Percentiles rank a stretch among this genome's conserved stretches.
phyloP scores from a whole-genome alignment of 2,797 vertebrate species.

The Gymnopithys bicolor region DNA sequence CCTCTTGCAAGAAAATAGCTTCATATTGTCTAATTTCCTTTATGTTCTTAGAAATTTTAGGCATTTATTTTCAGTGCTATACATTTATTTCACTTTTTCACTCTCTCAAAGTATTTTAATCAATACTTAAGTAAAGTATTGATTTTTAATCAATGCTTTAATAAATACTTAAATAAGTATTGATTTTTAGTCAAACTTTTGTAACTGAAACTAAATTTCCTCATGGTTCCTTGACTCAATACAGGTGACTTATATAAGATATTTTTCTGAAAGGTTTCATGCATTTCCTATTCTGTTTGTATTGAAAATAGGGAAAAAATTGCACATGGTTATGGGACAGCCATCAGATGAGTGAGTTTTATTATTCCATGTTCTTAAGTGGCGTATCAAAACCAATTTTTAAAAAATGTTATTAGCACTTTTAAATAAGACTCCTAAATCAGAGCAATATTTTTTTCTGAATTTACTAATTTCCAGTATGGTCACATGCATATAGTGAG shows the following conservation, averaged over 20 bases:
- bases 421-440: not conserved
- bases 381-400: not conserved
- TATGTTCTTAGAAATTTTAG: not conserved
- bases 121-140: not conserved
- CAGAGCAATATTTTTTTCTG: not conserved
- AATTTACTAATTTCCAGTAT: not conserved
- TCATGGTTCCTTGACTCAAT: not conserved
- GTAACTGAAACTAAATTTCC: not conserved
- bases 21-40: not conserved
- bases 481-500: not conserved
- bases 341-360: not conserved
- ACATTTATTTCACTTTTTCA: not conserved
- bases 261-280: not conserved
- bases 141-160: not conserved
- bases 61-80: not conserved
- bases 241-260: not conserved
- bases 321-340: not conserved
- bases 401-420: not conserved
- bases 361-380: not conserved
- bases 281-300: not conserved
- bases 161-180: not conserved
- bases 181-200: not conserved
- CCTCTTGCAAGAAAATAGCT: not conserved
- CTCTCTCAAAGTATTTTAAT: not conserved
- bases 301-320: not conserved